phyloP scores from a whole-genome alignment of 2,797 vertebrate genomes.

The Vultur gryphus region DNA sequence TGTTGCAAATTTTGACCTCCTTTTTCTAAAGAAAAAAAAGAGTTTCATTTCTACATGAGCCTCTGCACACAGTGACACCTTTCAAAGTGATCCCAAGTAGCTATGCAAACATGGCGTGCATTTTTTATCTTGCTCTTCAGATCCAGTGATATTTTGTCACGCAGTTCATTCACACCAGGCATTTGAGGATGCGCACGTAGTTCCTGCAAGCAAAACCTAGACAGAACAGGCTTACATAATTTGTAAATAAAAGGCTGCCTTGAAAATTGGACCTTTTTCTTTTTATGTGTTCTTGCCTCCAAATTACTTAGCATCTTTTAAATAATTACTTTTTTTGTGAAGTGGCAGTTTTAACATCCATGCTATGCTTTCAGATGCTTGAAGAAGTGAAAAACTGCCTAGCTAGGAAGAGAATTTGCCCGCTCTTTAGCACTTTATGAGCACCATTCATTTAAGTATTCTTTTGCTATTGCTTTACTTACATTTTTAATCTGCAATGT shows the following conservation, averaged over 20 bases:
- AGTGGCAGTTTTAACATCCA: not conserved
- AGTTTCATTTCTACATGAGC: not conserved
- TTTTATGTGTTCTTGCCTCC: not conserved
- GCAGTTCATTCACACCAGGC: not conserved
- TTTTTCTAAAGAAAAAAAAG: not conserved
- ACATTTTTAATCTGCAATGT: slow-evolving; percentile 41
- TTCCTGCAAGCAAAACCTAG: not conserved
- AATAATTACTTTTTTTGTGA: slow-evolving; percentile 16
- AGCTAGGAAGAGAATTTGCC: not conserved
- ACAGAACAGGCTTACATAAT: not conserved
- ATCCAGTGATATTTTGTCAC: not conserved
- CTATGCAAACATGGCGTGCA: not conserved
- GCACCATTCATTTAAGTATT: not conserved
- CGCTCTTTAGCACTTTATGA: slow-evolving; percentile 14
- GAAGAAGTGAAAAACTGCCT: slow-evolving; percentile 1
- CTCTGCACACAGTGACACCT: not conserved
- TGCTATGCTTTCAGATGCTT: not conserved
- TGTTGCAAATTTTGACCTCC: slow-evolving; percentile 32
- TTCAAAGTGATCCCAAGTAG: slow-evolving; percentile 6
- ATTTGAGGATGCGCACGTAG: not conserved
- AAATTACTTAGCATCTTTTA: slow-evolving; percentile 2
- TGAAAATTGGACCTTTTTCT: not conserved
- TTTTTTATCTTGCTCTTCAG: slow-evolving; percentile 22
- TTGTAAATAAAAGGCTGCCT: slow-evolving; percentile 13
- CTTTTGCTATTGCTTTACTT: slow-evolving; percentile 33